These are phyloP conservation scores for Drosophila multiciliata DNA, from an alignment of 2,888 invertebrate species.

Conservation along the genomic window DNA sequence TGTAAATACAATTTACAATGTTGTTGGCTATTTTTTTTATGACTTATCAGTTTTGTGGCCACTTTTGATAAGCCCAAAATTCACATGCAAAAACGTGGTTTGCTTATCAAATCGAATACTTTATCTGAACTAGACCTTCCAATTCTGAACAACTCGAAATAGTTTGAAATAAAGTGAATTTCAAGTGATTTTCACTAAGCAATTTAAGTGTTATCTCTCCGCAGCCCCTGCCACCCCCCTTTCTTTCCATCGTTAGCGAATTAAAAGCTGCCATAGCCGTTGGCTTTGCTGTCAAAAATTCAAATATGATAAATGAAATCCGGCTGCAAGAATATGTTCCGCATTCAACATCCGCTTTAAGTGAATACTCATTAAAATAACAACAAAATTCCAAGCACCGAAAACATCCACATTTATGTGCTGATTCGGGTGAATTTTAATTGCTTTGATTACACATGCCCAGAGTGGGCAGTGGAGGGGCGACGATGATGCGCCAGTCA, in stretches of 20 bases:
- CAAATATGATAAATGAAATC: slow-evolving; percentile 41
- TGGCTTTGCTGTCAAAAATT: slow-evolving; percentile 28
- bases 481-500: slow-evolving; percentile 16
- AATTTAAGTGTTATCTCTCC: slow-evolving; percentile 19
- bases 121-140: slow-evolving; percentile 27
- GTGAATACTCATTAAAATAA: slow-evolving; percentile 36
- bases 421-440: slow-evolving; percentile 52
- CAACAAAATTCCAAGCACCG: slow-evolving; percentile 31
- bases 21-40: neutral
- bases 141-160: neutral
- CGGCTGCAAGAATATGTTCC: slow-evolving; percentile 10
- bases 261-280: slow-evolving; percentile 28
- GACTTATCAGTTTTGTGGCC: slow-evolving; percentile 20
- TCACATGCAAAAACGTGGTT: neutral
- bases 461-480: neutral
- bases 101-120: slow-evolving; percentile 27
- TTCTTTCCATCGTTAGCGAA: slow-evolving; percentile 1
- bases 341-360: slow-evolving; percentile 40
- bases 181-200: slow-evolving; percentile 17
- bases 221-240: neutral
- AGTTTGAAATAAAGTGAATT: slow-evolving; percentile 12
- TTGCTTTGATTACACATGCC: slow-evolving; percentile 58
- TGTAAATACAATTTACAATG: slow-evolving; percentile 27
- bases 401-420: neutral
- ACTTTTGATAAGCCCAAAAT: slow-evolving; percentile 36